Base-by-base conservation (phyloP, 1,140 invertebrate genomes). In the Dinothrombium tinctorium region DNA sequence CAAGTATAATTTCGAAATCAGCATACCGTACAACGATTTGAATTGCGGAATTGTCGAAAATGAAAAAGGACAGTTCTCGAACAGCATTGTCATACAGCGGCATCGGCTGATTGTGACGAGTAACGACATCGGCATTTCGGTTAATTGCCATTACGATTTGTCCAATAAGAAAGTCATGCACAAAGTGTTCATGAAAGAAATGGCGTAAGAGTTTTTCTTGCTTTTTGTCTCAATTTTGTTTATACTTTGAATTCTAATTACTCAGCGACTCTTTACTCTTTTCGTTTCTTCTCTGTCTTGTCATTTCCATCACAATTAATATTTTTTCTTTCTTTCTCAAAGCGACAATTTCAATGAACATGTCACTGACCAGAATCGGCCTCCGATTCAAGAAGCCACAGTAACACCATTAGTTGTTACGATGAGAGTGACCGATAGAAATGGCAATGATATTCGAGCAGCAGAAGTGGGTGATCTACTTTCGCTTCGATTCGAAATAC, bases 61-160 rank as follows among this genome's bases (percentile, higher is more conserved):
- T 33, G 32, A 22, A 15, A 15, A 25, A 9, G 46, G 57, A 39
- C 71, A 75, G 49, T 86, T 82, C 50, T 59, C 80, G 42, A 83
- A 82, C 56, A 79, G 83, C 59, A 76, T 83, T 11, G 75, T 86
- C 23, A 84, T 86, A 50, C 82, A 90, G 56, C 82, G 89, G 59
- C 83, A 90, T 59, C 81, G 89, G 54, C 81, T 79, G 43, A 87
- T 90, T 49, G 81, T 90, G 32, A 90, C 84, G 26, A 83, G 79
- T 29, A 81, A 80, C 3, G 83, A 89, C 67, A 66, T 89, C 49
- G 83, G 82, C 3, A 64, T 89, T 19, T 80, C 80, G 3, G 75
- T 89, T 23, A 81, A 81, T 45, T 89, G 84, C 56, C 80, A 86
- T 54, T 89, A 87, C 57, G 82, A 89, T 57, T 65, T 89, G 26